phyloP scores from a whole-genome alignment of 2,113 vertebrate genomes.

The Pachypanchax playfairii region DNA sequence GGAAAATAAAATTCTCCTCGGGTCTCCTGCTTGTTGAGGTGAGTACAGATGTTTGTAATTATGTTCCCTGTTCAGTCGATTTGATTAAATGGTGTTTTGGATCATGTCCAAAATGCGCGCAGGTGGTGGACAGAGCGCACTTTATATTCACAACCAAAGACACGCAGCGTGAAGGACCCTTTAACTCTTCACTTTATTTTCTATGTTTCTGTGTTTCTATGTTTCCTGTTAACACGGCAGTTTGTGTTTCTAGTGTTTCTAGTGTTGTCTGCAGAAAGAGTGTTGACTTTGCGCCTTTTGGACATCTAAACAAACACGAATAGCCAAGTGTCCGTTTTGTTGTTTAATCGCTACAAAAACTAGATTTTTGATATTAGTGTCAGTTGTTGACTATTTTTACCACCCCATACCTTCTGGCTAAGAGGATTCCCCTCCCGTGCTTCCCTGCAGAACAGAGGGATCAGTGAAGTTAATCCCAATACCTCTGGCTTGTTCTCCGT shows the following conservation, averaged over 20 bases:
- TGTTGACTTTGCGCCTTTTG: too few species aligned
- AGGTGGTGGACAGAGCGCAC: constrained; percentile 42
- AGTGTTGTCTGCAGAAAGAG: background rate
- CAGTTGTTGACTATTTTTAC: constrained; percentile 54
- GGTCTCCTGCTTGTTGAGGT: constrained; percentile 41
- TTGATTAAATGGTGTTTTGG: background rate
- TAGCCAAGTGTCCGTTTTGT: too few species aligned
- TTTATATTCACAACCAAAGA: background rate
- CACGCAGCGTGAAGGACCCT: background rate
- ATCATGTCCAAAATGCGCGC: constrained; percentile 27
- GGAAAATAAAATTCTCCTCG: background rate
- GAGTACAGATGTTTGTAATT: too few species aligned
- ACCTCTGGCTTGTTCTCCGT: constrained; percentile 5
- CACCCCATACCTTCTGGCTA: constrained; percentile 56
- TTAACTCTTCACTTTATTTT: background rate
- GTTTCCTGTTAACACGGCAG: background rate
- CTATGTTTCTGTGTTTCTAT: background rate
- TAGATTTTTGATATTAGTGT: constrained; percentile 35
- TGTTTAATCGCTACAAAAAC: too few species aligned
- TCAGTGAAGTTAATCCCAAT: constrained; percentile 68
- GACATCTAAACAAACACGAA: too few species aligned
- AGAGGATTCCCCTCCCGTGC: constrained; percentile 51
- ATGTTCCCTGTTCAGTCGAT: too few species aligned
- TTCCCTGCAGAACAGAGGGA: constrained; percentile 30
- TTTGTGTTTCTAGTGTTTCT: background rate